Base-by-base conservation (phyloP, 2,797 vertebrate species). In the Periparus ater region DNA sequence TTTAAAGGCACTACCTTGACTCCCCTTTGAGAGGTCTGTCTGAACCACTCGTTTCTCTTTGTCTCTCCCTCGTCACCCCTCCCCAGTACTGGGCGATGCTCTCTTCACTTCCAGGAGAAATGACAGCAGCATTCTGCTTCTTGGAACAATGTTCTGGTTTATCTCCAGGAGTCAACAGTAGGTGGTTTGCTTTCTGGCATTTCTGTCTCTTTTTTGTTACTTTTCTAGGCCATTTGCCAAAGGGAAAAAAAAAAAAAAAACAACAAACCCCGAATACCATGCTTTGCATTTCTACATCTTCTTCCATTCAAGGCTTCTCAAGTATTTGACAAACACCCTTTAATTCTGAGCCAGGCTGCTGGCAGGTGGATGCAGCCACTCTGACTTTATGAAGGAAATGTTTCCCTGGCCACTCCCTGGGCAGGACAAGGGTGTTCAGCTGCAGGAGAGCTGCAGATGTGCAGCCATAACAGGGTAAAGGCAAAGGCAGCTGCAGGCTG, bases 101-200 rank as follows among this genome's bases (percentile, higher is more conserved):
- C 54, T 74, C 67, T 88, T 89, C 67, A 58, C 88, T 96, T 94
- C 87, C 91, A 91, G 85, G 54, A 82, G 74, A 93, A 96, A 76
- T 87, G 94, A 95, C 91, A 84, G 83, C 92, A 86, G 74, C 71
- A 66, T 91, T 94, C 85, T 93, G 70, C 87, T 92, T 62, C 84
- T 92, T 92, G 91, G 90, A 96, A 91, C 86, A 86, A 78, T 77
- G 54, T 92, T 91, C 87, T 91, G 81, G 63, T 96, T 93, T 91
- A 86, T 93, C 85, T 95, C 82, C 87, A 82, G 95, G 79, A 96
- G 70, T 91, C 92, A 93, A 89, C 78, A 91, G 93, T 88, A 95
- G 89, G 93, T 86, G 82, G 92, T 65, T 95, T 81, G 25, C 79
- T 90, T 92, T 92, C 71, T 84, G 87, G 89, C 85, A 93, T 91